Percentiles rank a stretch among this genome's conserved stretches.
These are phyloP conservation scores for Heliconius congener DNA, from an alignment of 1,140 invertebrate species.

Conservation along the genomic window DNA sequence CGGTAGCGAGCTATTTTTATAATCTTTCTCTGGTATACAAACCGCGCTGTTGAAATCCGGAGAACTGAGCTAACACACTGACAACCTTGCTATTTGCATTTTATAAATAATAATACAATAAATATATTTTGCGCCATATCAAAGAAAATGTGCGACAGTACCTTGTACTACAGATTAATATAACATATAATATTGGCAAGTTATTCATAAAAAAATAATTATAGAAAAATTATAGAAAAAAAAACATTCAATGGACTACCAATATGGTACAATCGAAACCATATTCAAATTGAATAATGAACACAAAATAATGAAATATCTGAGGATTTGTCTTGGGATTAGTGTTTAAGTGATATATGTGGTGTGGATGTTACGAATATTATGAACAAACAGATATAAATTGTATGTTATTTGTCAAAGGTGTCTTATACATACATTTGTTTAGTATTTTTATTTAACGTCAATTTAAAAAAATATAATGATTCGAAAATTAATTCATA, in stretches of 20 bases:
- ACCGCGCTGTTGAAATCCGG: too few species aligned
- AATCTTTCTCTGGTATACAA: too few species aligned
- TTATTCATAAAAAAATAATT: neutral
- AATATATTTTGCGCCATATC: neutral
- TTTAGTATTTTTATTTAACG: neutral
- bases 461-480: too few species aligned
- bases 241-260: conserved; percentile 49
- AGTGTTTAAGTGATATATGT: neutral
- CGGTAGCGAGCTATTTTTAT: too few species aligned
- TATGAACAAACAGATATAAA: neutral
- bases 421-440: neutral
- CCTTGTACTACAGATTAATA: conserved; percentile 24
- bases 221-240: neutral
- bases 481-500: too few species aligned
- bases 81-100: neutral
- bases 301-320: conserved; percentile 38
- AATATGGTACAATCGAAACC: conserved; percentile 48
- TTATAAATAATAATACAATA: neutral
- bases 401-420: neutral
- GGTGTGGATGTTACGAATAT: neutral
- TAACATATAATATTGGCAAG: conserved; percentile 23
- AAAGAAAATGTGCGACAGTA: conserved; percentile 16
- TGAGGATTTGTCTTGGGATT: neutral
- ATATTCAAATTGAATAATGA: conserved; percentile 52
- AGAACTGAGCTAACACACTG: too few species aligned